These are phyloP conservation scores for Formicarius rufipectus DNA, from an alignment of 2,113 vertebrate genomes.

Conservation along the genomic window DNA sequence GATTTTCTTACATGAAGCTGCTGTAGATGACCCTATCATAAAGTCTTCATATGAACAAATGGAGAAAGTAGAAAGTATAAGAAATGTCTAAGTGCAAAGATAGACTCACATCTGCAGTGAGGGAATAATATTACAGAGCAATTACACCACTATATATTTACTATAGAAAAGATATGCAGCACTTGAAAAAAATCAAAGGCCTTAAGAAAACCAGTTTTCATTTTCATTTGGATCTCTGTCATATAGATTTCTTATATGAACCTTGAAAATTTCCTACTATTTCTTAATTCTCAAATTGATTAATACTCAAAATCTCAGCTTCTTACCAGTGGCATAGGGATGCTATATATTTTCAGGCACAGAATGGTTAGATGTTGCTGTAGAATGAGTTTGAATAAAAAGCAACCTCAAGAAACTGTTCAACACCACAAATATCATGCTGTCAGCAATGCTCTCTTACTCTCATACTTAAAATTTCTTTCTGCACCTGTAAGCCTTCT, in stretches of 20 bases:
- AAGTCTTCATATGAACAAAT: slow-evolving; percentile 11
- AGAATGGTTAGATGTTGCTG: neutral
- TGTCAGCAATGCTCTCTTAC: neutral
- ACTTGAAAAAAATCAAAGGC: neutral
- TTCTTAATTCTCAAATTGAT: neutral
- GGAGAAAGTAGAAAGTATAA: neutral
- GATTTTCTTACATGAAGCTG: slow-evolving; percentile 5
- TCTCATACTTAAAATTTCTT: neutral
- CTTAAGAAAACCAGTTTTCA: neutral
- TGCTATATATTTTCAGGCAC: neutral
- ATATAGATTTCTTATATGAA: neutral
- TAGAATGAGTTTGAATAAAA: neutral
- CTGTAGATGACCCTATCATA: neutral
- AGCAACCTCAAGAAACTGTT: neutral
- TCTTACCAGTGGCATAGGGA: neutral
- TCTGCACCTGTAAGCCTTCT: neutral
- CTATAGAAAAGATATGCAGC: neutral
- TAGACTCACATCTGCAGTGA: neutral
- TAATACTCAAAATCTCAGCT: neutral
- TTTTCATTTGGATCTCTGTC: neutral
- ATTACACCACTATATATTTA: neutral
- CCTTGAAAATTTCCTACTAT: neutral
- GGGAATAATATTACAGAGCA: neutral
- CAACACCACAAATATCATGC: neutral
- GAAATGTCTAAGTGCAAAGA: neutral